phyloP scores from a whole-genome alignment of 2,113 vertebrate species.

The Porphyrio hochstetteri region DNA sequence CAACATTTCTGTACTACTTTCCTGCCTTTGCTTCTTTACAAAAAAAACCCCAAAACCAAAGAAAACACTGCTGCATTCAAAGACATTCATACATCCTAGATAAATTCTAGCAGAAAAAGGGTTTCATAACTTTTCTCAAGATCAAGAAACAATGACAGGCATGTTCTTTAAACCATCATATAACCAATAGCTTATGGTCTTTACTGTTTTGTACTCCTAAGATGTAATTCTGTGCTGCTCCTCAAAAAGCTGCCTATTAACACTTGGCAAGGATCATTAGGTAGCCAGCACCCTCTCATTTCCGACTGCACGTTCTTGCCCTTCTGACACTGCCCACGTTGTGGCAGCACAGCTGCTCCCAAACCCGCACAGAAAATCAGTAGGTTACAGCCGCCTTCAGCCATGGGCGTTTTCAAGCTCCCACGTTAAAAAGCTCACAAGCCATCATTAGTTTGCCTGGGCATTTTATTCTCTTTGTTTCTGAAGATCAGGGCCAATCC shows the following conservation, averaged over 20 bases:
- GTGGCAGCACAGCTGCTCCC: background rate
- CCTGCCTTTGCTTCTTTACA: background rate
- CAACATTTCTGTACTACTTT: background rate
- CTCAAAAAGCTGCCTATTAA: background rate
- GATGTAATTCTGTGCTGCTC: background rate
- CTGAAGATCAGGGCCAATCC: background rate
- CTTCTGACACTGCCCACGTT: slow-evolving; percentile 5
- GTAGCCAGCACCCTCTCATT: background rate
- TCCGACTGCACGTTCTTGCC: background rate
- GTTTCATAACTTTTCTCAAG: background rate
- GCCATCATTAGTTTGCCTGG: background rate
- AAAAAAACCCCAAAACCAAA: background rate
- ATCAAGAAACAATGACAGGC: background rate
- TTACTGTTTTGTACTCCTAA: background rate
- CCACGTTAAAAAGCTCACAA: background rate
- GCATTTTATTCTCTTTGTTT: background rate
- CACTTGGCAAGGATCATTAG: background rate
- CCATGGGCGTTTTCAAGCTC: background rate
- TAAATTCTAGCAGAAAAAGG: background rate
- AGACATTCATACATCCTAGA: background rate
- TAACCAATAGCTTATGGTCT: background rate
- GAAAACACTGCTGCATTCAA: background rate
- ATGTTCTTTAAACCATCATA: background rate
- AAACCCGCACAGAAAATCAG: background rate
- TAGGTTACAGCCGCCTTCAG: background rate